Percentiles rank a stretch among this genome's conserved stretches.
Evolutionary conservation across 2,888 invertebrate species (phyloP).

Genomic region (Sesia apiformis): DNA sequence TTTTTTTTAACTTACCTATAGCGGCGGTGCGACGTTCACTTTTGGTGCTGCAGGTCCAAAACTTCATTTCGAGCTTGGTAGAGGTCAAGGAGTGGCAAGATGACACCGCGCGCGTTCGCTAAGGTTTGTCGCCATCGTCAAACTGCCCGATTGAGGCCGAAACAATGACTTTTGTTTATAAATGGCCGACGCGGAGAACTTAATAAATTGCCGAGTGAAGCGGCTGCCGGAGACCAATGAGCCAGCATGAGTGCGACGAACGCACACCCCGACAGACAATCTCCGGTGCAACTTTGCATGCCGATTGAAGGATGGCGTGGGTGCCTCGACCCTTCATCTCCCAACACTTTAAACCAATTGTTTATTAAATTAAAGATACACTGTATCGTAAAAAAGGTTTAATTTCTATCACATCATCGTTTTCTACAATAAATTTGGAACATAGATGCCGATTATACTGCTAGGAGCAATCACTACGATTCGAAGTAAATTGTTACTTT

Average conservation of each 20-base stretch:
- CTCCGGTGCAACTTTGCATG: conserved; percentile 29
- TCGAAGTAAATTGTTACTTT: conserved; percentile 37
- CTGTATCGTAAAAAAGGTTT: conserved; percentile 70
- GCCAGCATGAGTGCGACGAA: conserved; percentile 47
- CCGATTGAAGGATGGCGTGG: conserved; percentile 56
- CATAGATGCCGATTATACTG: conserved; percentile 59
- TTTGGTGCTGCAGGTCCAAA: conserved; percentile 61
- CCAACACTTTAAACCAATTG: neutral
- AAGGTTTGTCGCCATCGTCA: conserved; percentile 51
- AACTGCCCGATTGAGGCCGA: conserved; percentile 58
- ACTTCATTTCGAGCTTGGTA: conserved; percentile 43
- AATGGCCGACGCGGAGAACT: conserved; percentile 54
- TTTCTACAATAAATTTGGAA: conserved; percentile 65
- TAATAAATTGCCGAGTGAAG: conserved; percentile 57
- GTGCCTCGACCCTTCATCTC: conserved; percentile 13
- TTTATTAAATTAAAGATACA: conserved; percentile 25
- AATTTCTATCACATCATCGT: conserved; percentile 71
- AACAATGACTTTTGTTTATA: conserved; percentile 74
- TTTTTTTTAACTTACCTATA: conserved; percentile 28
- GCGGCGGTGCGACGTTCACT: conserved; percentile 36
- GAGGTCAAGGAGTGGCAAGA: conserved; percentile 29
- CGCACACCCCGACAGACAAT: conserved; percentile 44
- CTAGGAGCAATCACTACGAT: conserved; percentile 55
- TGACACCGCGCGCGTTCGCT: conserved; percentile 45
- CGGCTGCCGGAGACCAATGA: conserved; percentile 44